phyloP scores from a whole-genome alignment of 2,888 invertebrate genomes.

The Neoitamus cyanurus region DNA sequence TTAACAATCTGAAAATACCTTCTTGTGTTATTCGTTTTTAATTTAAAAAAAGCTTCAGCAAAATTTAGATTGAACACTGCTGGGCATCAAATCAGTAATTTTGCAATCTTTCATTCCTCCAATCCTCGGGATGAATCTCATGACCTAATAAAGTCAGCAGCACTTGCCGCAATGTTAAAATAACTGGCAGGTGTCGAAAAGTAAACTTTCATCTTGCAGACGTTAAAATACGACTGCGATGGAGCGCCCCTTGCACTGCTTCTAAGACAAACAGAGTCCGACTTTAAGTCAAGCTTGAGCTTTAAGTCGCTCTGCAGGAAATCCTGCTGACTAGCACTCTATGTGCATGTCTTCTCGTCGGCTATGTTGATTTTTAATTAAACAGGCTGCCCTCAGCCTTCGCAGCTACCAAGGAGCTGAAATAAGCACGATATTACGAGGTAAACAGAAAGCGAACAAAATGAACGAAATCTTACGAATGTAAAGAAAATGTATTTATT shows the following conservation, averaged over 20 bases:
- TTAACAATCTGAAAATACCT: no score
- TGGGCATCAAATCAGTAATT: neutral
- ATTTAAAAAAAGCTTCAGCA: no score
- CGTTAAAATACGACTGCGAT: neutral
- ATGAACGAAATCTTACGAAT: slow-evolving; percentile 13
- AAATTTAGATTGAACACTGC: no score
- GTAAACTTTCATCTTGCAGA: neutral
- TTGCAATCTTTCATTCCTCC: neutral
- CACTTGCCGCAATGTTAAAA: neutral
- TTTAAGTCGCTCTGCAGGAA: neutral
- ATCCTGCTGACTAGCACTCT: neutral
- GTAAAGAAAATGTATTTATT: slow-evolving; percentile 28
- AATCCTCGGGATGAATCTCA: neutral
- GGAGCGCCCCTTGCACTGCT: neutral
- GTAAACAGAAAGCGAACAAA: neutral
- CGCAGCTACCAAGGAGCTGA: neutral
- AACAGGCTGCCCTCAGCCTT: neutral
- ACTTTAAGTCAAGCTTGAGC: neutral
- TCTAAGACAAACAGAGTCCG: neutral
- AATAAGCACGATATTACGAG: slow-evolving; percentile 14
- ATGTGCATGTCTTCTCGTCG: neutral
- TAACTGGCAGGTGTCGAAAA: neutral
- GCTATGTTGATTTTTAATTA: slow-evolving; percentile 28
- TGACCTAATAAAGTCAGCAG: neutral
- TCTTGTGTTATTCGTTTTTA: no score